phyloP scores from a whole-genome alignment of 2,888 invertebrate species.

The Chrysolina oricalcia region DNA sequence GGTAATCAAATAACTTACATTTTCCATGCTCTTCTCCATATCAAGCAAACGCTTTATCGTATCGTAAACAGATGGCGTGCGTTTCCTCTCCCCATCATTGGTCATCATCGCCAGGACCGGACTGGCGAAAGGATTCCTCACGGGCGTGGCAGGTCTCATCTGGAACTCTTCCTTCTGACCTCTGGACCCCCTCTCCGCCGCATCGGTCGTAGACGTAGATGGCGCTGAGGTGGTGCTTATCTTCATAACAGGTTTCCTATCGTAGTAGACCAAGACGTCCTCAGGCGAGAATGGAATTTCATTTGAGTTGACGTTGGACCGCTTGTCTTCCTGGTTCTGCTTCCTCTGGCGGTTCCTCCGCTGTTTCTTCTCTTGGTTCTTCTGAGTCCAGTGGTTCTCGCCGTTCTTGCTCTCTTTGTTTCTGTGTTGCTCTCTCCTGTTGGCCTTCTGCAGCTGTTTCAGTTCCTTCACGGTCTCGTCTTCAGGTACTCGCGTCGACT shows the following conservation, averaged over 20 bases:
- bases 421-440: constrained; percentile 47
- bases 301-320: constrained; percentile 27
- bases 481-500: constrained; percentile 66
- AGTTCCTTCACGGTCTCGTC: constrained; percentile 80
- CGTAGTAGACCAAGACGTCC: constrained; percentile 59
- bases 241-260: constrained; percentile 68
- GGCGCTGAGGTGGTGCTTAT: constrained; percentile 47
- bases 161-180: constrained; percentile 81
- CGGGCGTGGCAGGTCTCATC: constrained; percentile 76
- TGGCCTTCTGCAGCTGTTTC: constrained; percentile 76
- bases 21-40: constrained; percentile 73
- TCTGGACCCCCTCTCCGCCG: constrained; percentile 58
- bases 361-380: constrained; percentile 54
- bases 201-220: constrained; percentile 50
- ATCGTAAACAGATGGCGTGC: constrained; percentile 74
- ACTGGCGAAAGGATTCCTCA: constrained; percentile 73
- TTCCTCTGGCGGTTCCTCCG: constrained; percentile 40
- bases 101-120: constrained; percentile 74
- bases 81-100: constrained; percentile 63
- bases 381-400: constrained; percentile 60
- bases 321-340: constrained; percentile 40
- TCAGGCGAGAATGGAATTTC: constrained; percentile 44
- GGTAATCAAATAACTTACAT: constrained; percentile 73
- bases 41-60: constrained; percentile 75
- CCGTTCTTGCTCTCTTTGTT: constrained; percentile 49